These are phyloP conservation scores for Cnemophilus loriae DNA, from an alignment of 2,113 vertebrate species.

Conservation along the genomic window DNA sequence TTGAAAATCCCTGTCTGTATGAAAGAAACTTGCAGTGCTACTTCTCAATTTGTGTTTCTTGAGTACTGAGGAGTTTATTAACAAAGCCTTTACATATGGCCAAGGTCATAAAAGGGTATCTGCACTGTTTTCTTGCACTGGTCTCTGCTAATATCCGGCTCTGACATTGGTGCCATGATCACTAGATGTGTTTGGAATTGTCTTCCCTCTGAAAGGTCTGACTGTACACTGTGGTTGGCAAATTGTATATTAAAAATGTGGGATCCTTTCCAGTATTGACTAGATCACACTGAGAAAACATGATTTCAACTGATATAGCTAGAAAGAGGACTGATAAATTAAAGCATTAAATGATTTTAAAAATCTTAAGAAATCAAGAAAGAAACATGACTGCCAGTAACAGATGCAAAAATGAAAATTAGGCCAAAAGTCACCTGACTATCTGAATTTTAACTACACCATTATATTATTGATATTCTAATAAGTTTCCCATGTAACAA, in stretches of 20 bases:
- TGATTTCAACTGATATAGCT: neutral
- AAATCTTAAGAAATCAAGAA: conserved; percentile 54
- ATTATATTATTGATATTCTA: neutral
- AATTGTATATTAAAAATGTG: neutral
- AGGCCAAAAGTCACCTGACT: neutral
- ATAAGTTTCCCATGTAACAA: neutral
- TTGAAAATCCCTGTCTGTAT: neutral
- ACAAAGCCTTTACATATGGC: neutral
- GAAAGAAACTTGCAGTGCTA: neutral
- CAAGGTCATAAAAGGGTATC: neutral
- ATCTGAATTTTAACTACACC: neutral
- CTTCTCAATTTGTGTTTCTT: neutral
- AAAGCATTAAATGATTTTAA: neutral
- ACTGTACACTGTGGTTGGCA: neutral
- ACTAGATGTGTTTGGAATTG: neutral
- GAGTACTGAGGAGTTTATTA: neutral
- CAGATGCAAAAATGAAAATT: neutral
- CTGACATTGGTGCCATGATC: neutral
- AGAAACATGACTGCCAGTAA: neutral
- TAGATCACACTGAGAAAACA: neutral
- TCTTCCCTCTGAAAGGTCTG: neutral
- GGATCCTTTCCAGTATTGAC: neutral
- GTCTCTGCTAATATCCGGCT: neutral
- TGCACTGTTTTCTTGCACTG: neutral
- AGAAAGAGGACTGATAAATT: conserved; percentile 50